Evolutionary conservation across 2,888 invertebrate genomes (phyloP).

Genomic region (Pyrrhosoma nymphula): DNA sequence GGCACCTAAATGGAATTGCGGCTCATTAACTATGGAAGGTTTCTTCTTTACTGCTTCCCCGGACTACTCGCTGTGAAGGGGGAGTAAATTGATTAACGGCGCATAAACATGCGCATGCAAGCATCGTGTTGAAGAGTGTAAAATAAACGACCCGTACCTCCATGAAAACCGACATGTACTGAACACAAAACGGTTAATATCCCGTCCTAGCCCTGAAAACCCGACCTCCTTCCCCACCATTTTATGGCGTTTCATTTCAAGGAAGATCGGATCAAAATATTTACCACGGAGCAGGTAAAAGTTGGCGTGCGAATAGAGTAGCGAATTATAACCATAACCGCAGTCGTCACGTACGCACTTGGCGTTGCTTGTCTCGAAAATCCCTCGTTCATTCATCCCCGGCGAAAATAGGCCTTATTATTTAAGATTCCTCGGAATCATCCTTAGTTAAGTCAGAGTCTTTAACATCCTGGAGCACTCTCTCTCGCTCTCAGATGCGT

Average conservation of each 20-base stretch:
- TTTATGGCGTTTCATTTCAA: background rate
- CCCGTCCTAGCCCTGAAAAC: background rate
- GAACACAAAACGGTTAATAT: background rate
- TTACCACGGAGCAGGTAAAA: background rate
- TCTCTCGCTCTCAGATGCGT: background rate
- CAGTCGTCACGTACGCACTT: background rate
- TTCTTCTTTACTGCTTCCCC: conserved; percentile 6
- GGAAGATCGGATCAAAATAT: conserved; percentile 15
- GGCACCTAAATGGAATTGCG: conserved; percentile 22
- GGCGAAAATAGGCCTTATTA: conserved; percentile 12
- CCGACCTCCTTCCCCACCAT: background rate
- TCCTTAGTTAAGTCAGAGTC: background rate
- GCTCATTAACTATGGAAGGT: conserved; percentile 22
- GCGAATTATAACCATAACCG: background rate
- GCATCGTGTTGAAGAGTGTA: conserved; percentile 2
- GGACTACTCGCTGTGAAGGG: background rate
- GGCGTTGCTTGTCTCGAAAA: background rate
- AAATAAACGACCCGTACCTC: conserved; percentile 19
- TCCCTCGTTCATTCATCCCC: background rate
- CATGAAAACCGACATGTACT: background rate
- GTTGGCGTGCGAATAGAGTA: background rate
- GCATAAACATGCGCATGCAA: conserved; percentile 20
- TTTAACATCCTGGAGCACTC: background rate
- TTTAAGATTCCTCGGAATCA: background rate
- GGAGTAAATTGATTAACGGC: conserved; percentile 32